Evolutionary conservation across 2,113 vertebrate species (phyloP), one percentile per base, ranked within the genome.

Genomic region (Coracopsis vasa): DNA sequence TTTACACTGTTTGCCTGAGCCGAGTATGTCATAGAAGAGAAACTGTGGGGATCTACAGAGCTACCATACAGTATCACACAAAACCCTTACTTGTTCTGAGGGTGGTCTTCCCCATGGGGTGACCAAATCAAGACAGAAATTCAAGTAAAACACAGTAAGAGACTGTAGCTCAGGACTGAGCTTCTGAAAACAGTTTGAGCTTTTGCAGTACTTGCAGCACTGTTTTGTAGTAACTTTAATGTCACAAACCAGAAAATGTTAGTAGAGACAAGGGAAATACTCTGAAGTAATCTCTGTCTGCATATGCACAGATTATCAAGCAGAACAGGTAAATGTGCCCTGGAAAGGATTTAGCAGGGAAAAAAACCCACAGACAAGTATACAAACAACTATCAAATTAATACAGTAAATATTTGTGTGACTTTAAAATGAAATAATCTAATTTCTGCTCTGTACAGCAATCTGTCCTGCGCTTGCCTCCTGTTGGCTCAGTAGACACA

Each of bases 51-150:
- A 37, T 64, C 23, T 83, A 23, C 64, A 70, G 41, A 64, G 31
- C 12, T 13, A 37, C 23, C 18, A 11, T 37, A 28, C 33, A 44
- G 35, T n/a, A 25, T 23, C 9, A 9, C 54, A 94, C 17, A 86
- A 74, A 62, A 1, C 16, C 28, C 33, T 60, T 48, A 8, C 19
- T 77, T 92, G 27, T 64, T 81, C 51, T 35, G 50, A 33, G 67
- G 28, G 27, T 28, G 18, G 7, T 56, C 1, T 1, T 73, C 45
- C 13, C 31, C n/a, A 48, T 0, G 2, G 18, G 16, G 29, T 73
- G 86, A 64, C 42, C 45, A 90, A 54, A 88, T 74, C 25, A 47
- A 86, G 88, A 78, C 33, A 47, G 20, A 92, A 83, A 80, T 12
- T 7, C 8, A 14, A 74, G 17, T 64, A 48, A 91, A 86, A 69